phyloP scores from a whole-genome alignment of 2,113 vertebrate genomes.

The Callorhinus ursinus region DNA sequence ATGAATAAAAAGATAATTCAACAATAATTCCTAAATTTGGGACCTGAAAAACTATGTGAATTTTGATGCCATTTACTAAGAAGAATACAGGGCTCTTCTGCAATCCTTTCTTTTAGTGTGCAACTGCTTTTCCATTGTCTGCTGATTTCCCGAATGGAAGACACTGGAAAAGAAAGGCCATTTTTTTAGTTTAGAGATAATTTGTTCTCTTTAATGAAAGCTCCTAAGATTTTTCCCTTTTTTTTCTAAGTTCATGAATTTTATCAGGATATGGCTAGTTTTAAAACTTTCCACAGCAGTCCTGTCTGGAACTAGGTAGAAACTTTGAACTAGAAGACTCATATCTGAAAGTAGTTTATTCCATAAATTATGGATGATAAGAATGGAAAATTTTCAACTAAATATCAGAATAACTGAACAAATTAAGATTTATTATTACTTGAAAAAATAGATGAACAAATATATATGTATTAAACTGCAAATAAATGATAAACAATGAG shows the following conservation, averaged over 20 bases:
- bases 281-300: not conserved
- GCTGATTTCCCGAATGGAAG: not conserved
- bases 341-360: not conserved
- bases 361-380: not conserved
- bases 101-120: not conserved
- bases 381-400: not conserved
- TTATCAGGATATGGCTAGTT: not conserved
- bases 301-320: not conserved
- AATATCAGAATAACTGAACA: not conserved
- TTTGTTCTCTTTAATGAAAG: not conserved
- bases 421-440: not conserved
- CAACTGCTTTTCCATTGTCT: not conserved
- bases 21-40: not conserved
- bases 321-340: not conserved
- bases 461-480: not conserved
- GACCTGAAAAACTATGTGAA: not conserved
- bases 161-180: not conserved
- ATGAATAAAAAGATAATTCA: not conserved
- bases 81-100: not conserved
- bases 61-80: not conserved
- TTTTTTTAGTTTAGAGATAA: not conserved
- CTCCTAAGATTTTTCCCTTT: not conserved
- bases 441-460: not conserved
- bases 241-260: slow-evolving; percentile 1
- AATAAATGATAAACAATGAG: not conserved